Conservation (phyloP, 1,140 invertebrate genomes). For the Eumeta japonica region DNA sequence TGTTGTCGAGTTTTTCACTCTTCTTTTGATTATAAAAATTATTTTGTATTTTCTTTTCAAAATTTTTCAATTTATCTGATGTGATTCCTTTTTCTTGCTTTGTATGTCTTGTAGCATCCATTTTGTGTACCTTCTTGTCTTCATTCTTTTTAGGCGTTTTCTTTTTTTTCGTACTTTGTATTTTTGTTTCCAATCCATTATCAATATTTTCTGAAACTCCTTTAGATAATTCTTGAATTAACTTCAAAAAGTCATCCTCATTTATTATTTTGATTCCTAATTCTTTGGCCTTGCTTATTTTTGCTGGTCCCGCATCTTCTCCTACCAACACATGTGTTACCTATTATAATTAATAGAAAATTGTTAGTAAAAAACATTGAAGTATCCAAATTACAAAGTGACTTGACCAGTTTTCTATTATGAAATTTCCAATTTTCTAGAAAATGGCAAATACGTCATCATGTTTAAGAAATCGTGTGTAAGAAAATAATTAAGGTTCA, state of each 20-base stretch:
- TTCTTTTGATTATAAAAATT: slow-evolving; percentile 1
- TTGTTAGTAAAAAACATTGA: too few species aligned
- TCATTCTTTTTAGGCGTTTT: slow-evolving; percentile 6
- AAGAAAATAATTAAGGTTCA: too few species aligned
- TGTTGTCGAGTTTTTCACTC: too few species aligned
- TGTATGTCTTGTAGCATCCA: slow-evolving; percentile 3
- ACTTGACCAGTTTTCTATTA: too few species aligned
- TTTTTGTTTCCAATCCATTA: slow-evolving; percentile 3
- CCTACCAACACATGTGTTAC: slow-evolving; percentile 82
- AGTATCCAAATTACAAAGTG: too few species aligned
- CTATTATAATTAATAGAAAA: too few species aligned
- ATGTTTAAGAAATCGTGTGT: too few species aligned
- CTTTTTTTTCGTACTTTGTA: slow-evolving; percentile 16
- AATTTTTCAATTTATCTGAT: background rate
- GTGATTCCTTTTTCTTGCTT: background rate
- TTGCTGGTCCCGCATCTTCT: slow-evolving; percentile 79
- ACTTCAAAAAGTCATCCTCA: slow-evolving; percentile 81
- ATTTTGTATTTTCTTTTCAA: background rate
- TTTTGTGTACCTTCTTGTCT: slow-evolving; percentile 16
- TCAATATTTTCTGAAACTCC: slow-evolving; percentile 14
- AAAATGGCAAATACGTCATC: too few species aligned
- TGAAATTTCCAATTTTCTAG: too few species aligned
- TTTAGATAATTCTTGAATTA: slow-evolving; percentile 61
- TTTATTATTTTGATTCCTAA: slow-evolving; percentile 70
- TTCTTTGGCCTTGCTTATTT: slow-evolving; percentile 75